Evolutionary conservation across 2,888 invertebrate genomes (phyloP), one percentile per base, ranked within the genome.

Genomic region (Tenthredo amoena): DNA sequence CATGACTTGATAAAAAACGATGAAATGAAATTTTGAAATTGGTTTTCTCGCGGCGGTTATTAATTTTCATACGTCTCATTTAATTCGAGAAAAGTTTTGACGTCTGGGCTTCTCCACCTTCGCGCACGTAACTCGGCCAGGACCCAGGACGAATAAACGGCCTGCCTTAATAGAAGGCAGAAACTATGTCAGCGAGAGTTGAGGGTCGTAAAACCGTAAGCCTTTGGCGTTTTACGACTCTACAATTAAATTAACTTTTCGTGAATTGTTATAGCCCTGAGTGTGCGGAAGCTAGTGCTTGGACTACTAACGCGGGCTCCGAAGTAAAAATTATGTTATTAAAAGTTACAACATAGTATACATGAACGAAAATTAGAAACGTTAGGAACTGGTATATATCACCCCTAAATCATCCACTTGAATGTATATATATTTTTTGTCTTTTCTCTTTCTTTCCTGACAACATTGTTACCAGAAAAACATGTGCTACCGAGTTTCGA

Each of bases 231-330:
- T 77, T 77, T 77, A 77, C 77, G 77, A 77, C 77, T 31, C 50
- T 77, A 31, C 77, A 77, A 77, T 77, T 31, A 77, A 77, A 77
- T 77, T 47, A 77, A 77, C 15, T 47, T 77, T 76, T 50, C 5
- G 47, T 77, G 9, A 26, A 50, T 77, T 77, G 47, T 77, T 72
- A 77, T 55, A 50, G 9, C 77, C 12, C 10, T 40, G 9, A 18
- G n/a, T 10, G 26, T 10, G 40, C 21, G 72, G 21, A n/a, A 43
- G n/a, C 31, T 31, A 12, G 37, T 15, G 31, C 18, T 71, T 37
- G 7, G 34, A 18, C 71, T 3, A 50, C 0, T 50, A 50, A 50
- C 37, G 40, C 7, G 72, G 43, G 21, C 72, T 0, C 4, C 5
- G 34, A 34, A 26, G 18, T 4, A 12, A 68, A 18, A 68, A 68